Conservation (phyloP, 2,888 invertebrate genomes). For the Diarsia dahlii region DNA sequence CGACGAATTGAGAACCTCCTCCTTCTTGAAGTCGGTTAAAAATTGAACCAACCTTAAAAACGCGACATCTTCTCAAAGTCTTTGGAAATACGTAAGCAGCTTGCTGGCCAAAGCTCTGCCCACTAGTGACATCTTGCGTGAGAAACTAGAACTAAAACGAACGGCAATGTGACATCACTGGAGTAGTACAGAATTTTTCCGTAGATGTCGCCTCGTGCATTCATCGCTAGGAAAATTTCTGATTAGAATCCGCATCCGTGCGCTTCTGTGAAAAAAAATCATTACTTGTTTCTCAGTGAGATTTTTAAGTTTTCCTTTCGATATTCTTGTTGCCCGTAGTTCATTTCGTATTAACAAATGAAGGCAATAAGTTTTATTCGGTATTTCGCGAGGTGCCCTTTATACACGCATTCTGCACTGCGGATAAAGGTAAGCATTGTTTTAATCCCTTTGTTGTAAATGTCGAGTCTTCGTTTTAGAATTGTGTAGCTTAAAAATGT, state of each 20-base stretch:
- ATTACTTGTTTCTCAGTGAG: conserved; percentile 26
- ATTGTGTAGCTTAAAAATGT: background rate
- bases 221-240: conserved; percentile 56
- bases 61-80: conserved; percentile 57
- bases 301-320: conserved; percentile 24
- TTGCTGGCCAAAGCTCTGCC: conserved; percentile 3
- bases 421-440: conserved; percentile 60
- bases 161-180: background rate
- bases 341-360: conserved; percentile 25
- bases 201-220: conserved; percentile 57
- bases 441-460: conserved; percentile 16
- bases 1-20: too few relatives aligned
- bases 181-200: conserved; percentile 56
- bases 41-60: conserved; percentile 1
- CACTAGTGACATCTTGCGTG: conserved; percentile 57
- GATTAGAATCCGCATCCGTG: conserved; percentile 43
- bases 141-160: conserved; percentile 31
- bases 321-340: conserved; percentile 31
- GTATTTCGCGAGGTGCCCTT: conserved; percentile 38
- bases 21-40: too few relatives aligned
- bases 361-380: conserved; percentile 20
- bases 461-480: background rate
- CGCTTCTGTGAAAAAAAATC: conserved; percentile 43
- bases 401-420: conserved; percentile 50
- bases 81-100: conserved; percentile 23